These are phyloP conservation scores for Aphelinus atriplicis DNA, from an alignment of 1,140 invertebrate species.

Conservation along the genomic window DNA sequence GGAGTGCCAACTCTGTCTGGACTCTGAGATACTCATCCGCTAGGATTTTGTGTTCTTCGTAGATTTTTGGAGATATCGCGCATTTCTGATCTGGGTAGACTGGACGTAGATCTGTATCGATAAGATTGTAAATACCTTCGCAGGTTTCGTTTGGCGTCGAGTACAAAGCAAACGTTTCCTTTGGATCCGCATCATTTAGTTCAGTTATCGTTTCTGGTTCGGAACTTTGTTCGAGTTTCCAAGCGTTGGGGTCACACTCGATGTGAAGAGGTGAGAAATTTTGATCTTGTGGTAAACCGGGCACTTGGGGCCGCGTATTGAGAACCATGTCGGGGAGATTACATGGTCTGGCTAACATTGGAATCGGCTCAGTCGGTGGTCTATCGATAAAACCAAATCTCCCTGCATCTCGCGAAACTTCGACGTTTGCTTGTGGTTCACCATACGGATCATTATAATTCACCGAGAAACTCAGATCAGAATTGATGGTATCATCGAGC, in stretches of 20 bases:
- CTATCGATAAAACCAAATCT: too few relatives aligned
- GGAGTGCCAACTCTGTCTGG: slow-evolving; percentile 79
- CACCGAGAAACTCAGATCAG: slow-evolving; percentile 44
- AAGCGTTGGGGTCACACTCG: slow-evolving; percentile 75
- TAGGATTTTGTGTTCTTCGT: slow-evolving; percentile 85
- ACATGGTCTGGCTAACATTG: slow-evolving; percentile 11
- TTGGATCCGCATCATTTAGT: slow-evolving; percentile 69
- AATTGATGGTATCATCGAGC: slow-evolving; percentile 47
- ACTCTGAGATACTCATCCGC: slow-evolving; percentile 80
- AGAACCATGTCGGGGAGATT: not conserved
- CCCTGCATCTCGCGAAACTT: not conserved
- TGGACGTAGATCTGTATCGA: slow-evolving; percentile 83
- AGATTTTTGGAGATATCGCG: slow-evolving; percentile 82
- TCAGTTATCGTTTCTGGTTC: slow-evolving; percentile 69
- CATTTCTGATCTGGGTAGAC: slow-evolving; percentile 81
- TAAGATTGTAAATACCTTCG: slow-evolving; percentile 77
- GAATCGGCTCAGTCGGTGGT: too few relatives aligned
- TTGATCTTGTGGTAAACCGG: not conserved
- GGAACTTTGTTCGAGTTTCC: slow-evolving; percentile 67
- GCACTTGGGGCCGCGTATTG: too few relatives aligned
- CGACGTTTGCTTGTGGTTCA: not conserved
- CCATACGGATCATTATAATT: slow-evolving; percentile 40
- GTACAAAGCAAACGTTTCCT: slow-evolving; percentile 35
- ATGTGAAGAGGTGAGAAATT: slow-evolving; percentile 67
- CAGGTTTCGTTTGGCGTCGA: slow-evolving; percentile 65